Evolutionary conservation across 2,888 invertebrate genomes (phyloP), one percentile per base, ranked within the genome.

Genomic region (Syrista parreyssii): DNA sequence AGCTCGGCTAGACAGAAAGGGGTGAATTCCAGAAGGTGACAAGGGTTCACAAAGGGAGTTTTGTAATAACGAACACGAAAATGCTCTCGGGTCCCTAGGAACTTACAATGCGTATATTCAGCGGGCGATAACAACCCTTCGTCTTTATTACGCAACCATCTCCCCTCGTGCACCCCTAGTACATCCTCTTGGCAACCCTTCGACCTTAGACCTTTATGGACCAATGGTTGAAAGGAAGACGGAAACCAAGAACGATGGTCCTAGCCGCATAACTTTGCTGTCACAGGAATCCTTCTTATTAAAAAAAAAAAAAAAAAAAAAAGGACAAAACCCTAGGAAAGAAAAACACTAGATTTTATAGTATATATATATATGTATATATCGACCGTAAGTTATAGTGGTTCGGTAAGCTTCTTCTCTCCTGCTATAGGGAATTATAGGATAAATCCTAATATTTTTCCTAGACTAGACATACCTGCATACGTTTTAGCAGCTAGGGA

Each of bases 1-100:
- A 23, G 2, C 55, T 55, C 23, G 9, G 23, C 9, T 2, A 55
- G 55, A 55, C 9, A 55, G 15, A 40, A 23, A 55, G 55, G 6
- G 1, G 2, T 23, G 55, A 55, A 55, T 55, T 55, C 23, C 9
- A 23, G 55, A 55, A 55, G 23, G 23, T 23, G 55, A 23, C 55
- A 23, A 23, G 23, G 55, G 55, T 23, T 55, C 23, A 9, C 55
- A 9, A 9, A 23, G 23, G 2, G 55, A 55, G 23, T 55, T 55
- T 9, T 55, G 55, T 55, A 55, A 55, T 71, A 31, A 71, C 71
- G 71, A 71, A 71, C 71, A 71, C 33, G 71, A 31, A 71, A 71
- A 33, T 71, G 71, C 71, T 71, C 15, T 71, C 31, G 55, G 23
- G 55, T 2, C 23, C 2, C 23, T 0, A 55, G 55, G 55, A 55